Conservation (phyloP, 2,113 vertebrate species). For the Chitala chitala region DNA sequence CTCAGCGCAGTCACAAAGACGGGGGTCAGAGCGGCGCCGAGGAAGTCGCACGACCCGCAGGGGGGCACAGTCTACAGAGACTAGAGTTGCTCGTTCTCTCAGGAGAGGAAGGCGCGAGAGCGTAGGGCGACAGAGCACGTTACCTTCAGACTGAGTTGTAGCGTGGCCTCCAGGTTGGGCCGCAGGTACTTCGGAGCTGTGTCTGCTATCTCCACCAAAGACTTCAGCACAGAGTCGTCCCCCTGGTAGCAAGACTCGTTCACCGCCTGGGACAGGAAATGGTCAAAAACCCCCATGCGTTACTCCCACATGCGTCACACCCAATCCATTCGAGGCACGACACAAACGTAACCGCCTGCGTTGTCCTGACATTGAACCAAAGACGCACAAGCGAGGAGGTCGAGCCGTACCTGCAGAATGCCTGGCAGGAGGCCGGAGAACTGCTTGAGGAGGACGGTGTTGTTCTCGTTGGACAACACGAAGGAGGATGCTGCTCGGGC, state of each 20-base stretch:
- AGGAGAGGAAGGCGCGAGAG: no score
- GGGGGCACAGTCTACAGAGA: no score
- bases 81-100: no score
- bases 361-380: no score
- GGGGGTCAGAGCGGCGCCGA: no score
- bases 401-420: constrained; percentile 78
- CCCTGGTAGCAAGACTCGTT: constrained; percentile 93
- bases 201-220: constrained; percentile 94
- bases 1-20: no score
- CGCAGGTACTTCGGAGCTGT: constrained; percentile 92
- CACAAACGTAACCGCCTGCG: neutral
- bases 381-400: neutral
- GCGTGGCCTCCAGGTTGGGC: constrained; percentile 86
- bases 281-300: neutral
- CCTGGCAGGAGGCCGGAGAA: constrained; percentile 91
- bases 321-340: neutral
- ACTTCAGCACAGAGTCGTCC: constrained; percentile 94
- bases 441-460: constrained; percentile 86
- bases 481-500: constrained; percentile 90
- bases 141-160: constrained; percentile 92
- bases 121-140: constrained; percentile 2
- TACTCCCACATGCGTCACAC: neutral
- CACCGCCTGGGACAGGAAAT: constrained; percentile 67
- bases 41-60: no score
- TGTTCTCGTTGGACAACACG: constrained; percentile 91